Evolutionary conservation across 2,113 vertebrate genomes (phyloP).

Genomic region (Cheilinus undulatus): DNA sequence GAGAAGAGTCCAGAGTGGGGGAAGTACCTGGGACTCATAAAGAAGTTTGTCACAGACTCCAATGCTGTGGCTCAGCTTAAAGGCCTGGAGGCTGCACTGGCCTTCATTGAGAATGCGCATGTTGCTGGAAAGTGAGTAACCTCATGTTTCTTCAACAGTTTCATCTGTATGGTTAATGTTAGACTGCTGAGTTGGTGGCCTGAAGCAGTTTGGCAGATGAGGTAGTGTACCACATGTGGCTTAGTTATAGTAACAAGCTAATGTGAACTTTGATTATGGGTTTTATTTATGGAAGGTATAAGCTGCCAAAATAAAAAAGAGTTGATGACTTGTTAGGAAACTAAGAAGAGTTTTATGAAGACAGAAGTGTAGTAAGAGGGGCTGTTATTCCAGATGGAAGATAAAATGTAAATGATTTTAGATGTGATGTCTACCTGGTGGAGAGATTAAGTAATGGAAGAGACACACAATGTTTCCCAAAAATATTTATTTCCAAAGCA

Average conservation of each 20-base stretch:
- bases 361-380: too few relatives aligned
- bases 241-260: too few relatives aligned
- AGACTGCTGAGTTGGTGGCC: background rate
- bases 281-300: background rate
- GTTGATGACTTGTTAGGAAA: background rate
- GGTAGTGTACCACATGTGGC: background rate
- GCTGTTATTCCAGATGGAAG: too few relatives aligned
- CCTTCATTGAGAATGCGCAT: constrained; percentile 93
- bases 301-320: background rate
- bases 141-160: too few relatives aligned
- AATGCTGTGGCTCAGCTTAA: constrained; percentile 98
- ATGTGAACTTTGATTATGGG: background rate
- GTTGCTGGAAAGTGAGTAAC: constrained; percentile 94
- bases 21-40: constrained; percentile 94
- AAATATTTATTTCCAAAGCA: background rate
- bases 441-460: background rate
- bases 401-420: too few relatives aligned
- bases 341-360: too few relatives aligned
- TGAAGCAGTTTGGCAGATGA: background rate
- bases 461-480: background rate
- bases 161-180: background rate
- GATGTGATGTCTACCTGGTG: too few relatives aligned
- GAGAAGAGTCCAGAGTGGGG: constrained; percentile 98
- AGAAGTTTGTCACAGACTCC: constrained; percentile 97
- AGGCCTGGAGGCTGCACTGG: constrained; percentile 94